phyloP scores from a whole-genome alignment of 2,113 vertebrate genomes.

The Dolichotis patagonum region DNA sequence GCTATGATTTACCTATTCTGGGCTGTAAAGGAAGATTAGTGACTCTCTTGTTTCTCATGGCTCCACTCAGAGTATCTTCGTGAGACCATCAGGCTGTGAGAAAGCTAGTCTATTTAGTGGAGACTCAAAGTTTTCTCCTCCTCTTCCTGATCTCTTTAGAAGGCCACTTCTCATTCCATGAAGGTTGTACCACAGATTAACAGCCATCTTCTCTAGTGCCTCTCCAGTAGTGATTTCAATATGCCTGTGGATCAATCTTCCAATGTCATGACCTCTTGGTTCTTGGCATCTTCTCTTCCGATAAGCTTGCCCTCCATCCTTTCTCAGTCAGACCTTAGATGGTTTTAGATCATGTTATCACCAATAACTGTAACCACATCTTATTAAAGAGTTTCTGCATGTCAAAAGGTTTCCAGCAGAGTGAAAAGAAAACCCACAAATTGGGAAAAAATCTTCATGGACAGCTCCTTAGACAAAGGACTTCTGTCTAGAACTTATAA shows the following conservation, averaged over 20 bases:
- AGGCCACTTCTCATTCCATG: not conserved
- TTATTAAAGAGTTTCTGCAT: too few relatives aligned
- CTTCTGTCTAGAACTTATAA: too few relatives aligned
- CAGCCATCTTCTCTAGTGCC: not conserved
- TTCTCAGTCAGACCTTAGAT: not conserved
- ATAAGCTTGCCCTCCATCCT: not conserved
- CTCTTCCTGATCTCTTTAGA: not conserved
- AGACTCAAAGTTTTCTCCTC: not conserved
- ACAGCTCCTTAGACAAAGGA: too few relatives aligned
- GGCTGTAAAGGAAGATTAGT: not conserved
- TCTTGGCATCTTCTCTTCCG: not conserved
- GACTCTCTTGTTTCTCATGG: not conserved
- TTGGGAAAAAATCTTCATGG: too few relatives aligned
- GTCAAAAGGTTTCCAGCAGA: too few relatives aligned
- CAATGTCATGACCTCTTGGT: not conserved
- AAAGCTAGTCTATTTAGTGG: not conserved
- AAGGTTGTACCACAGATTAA: not conserved
- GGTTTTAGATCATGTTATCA: not conserved
- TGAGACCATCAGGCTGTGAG: not conserved
- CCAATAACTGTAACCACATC: not conserved
- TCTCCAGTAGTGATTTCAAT: not conserved
- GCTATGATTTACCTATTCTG: not conserved
- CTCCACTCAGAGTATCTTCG: not conserved
- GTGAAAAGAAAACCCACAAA: too few relatives aligned
- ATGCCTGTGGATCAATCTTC: not conserved